These are phyloP conservation scores for Rhopalosiphum padi DNA, from an alignment of 1,140 invertebrate genomes.

Conservation along the genomic window DNA sequence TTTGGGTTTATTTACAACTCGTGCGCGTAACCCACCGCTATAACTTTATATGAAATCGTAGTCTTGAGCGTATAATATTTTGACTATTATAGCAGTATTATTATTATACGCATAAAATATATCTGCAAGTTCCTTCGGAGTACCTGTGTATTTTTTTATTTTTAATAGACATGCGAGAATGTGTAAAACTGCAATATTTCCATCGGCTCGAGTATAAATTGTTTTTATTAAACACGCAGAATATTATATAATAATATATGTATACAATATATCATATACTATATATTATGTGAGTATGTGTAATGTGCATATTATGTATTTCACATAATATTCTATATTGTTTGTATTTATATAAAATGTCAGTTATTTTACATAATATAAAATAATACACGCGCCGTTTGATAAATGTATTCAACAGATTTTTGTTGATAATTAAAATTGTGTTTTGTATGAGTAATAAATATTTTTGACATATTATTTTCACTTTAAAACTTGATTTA, in stretches of 20 bases:
- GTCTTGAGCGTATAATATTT: neutral
- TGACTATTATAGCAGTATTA: slow-evolving; percentile 1
- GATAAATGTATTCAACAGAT: neutral
- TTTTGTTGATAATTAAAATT: neutral
- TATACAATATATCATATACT: neutral
- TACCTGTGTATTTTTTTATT: neutral
- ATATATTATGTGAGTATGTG: too few relatives aligned
- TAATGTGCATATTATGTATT: too few relatives aligned
- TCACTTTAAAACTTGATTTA: neutral
- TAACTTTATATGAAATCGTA: neutral
- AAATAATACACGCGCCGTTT: neutral
- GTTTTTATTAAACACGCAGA: neutral
- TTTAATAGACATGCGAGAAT: neutral
- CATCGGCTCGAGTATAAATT: neutral
- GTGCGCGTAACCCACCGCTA: neutral
- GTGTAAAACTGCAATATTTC: neutral
- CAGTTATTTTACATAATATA: too few relatives aligned
- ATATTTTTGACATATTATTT: neutral
- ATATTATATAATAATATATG: neutral
- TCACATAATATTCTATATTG: too few relatives aligned
- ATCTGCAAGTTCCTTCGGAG: neutral
- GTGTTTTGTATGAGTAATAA: neutral
- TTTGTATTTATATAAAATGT: too few relatives aligned
- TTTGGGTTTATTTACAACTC: slow-evolving; percentile 4
- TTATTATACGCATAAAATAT: neutral